phyloP scores from a whole-genome alignment of 2,113 vertebrate species.

The Genyomyrus donnyi region DNA sequence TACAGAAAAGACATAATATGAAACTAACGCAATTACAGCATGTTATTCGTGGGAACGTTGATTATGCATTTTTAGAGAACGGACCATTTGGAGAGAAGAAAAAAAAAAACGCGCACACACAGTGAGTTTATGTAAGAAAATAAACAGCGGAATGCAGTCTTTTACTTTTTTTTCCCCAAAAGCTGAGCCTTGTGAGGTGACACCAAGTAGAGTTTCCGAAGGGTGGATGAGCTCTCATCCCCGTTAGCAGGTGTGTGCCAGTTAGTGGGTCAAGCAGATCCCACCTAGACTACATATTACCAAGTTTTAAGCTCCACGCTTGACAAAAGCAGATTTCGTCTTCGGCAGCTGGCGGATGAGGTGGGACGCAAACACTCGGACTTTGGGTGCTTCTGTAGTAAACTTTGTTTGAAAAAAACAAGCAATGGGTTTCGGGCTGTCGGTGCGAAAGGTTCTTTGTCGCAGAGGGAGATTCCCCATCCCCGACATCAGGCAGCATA shows the following conservation, averaged over 20 bases:
- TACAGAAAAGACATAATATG: constrained; percentile 24
- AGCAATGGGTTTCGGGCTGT: not conserved
- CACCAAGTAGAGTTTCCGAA: not conserved
- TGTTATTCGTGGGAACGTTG: constrained; percentile 4
- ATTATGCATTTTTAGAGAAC: constrained; percentile 9
- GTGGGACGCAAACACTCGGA: not conserved
- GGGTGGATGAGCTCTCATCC: not conserved
- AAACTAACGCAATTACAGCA: constrained; percentile 15
- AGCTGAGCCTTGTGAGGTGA: not conserved
- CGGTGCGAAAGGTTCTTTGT: not conserved
- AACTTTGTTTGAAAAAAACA: not conserved
- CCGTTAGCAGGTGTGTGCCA: not conserved
- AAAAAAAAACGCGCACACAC: not conserved
- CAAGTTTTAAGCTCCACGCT: not conserved
- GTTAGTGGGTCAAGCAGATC: not conserved
- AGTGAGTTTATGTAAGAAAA: not conserved
- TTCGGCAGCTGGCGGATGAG: not conserved
- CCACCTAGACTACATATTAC: not conserved
- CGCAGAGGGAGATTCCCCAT: not conserved
- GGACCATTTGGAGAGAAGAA: not conserved
- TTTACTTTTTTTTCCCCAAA: not conserved
- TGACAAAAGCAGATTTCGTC: not conserved
- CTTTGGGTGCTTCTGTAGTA: not conserved
- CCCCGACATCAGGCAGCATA: not conserved
- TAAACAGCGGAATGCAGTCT: not conserved